Evolutionary conservation across 2,888 invertebrate species (phyloP).

Genomic region (Theretra japonica): DNA sequence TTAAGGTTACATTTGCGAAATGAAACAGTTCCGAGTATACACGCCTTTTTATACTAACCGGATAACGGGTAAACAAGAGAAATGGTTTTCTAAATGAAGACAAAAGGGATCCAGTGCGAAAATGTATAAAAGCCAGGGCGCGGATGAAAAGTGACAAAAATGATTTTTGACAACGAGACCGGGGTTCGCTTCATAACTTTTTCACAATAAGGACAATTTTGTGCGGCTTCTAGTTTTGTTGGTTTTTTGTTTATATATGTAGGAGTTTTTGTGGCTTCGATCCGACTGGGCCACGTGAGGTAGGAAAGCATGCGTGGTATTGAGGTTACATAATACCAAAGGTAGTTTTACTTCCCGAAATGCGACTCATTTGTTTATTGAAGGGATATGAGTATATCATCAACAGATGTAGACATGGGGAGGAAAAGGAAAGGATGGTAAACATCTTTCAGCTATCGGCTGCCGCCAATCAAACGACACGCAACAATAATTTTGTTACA

Average conservation of each 20-base stretch:
- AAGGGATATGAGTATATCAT: too few relatives aligned
- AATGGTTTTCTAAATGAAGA: slow-evolving; percentile 73
- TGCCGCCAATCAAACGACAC: too few relatives aligned
- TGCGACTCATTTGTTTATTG: too few relatives aligned
- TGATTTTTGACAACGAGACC: slow-evolving; percentile 58
- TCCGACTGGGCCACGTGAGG: too few relatives aligned
- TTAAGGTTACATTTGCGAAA: slow-evolving; percentile 48
- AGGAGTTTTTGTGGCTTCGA: too few relatives aligned
- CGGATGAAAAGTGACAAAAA: slow-evolving; percentile 60
- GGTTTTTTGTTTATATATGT: not conserved
- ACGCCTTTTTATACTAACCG: slow-evolving; percentile 49
- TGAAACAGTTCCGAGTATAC: slow-evolving; percentile 42
- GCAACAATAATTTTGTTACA: too few relatives aligned
- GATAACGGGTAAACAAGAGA: slow-evolving; percentile 70
- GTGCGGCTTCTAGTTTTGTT: slow-evolving; percentile 28
- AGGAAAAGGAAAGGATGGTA: too few relatives aligned
- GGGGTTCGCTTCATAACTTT: slow-evolving; percentile 48
- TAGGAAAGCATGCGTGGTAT: too few relatives aligned
- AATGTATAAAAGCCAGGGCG: slow-evolving; percentile 52
- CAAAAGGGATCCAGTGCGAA: slow-evolving; percentile 59
- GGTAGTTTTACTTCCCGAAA: too few relatives aligned
- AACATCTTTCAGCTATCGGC: too few relatives aligned
- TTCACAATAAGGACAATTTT: slow-evolving; percentile 47
- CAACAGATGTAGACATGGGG: too few relatives aligned
- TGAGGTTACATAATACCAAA: too few relatives aligned